Percentiles rank a stretch among this genome's conserved stretches.
Conservation (phyloP, 1,140 invertebrate genomes). For the Heliconius hermathena region DNA sequence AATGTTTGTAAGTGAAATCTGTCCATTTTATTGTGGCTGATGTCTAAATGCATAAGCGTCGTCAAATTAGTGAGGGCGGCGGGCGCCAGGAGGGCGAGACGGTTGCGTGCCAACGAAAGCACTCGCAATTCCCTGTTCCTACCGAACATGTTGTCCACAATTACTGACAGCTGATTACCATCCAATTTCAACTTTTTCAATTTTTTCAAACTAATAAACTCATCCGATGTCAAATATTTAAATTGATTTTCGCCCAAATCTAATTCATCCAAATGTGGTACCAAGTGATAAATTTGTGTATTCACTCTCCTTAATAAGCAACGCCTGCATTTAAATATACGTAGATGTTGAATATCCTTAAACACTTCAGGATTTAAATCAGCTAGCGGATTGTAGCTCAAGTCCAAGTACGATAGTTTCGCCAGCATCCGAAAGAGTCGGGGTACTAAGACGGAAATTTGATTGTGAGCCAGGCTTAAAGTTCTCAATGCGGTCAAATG, state of each 20-base stretch:
- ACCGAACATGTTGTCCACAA: constrained; percentile 88
- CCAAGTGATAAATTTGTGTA: constrained; percentile 88
- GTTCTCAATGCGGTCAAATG: constrained; percentile 85
- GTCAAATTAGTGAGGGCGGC: constrained; percentile 87
- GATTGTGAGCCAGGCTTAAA: constrained; percentile 87
- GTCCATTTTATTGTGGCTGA: constrained; percentile 88
- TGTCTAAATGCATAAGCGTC: constrained; percentile 85
- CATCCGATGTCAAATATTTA: constrained; percentile 88
- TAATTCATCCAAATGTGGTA: constrained; percentile 85
- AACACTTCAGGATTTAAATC: constrained; percentile 89
- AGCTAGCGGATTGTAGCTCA: constrained; percentile 88
- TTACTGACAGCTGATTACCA: constrained; percentile 89
- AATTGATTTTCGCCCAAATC: constrained; percentile 90
- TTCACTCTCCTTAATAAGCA: constrained; percentile 88
- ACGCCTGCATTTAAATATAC: constrained; percentile 85
- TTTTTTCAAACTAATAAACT: constrained; percentile 86
- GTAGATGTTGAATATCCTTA: constrained; percentile 88
- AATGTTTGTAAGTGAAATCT: constrained; percentile 84
- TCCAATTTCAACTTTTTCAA: constrained; percentile 87
- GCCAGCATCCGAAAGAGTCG: constrained; percentile 86
- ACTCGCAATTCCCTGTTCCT: constrained; percentile 83
- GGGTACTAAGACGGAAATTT: constrained; percentile 85
- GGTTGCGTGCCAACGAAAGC: constrained; percentile 86
- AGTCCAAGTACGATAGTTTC: constrained; percentile 86
- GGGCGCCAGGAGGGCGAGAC: constrained; percentile 87